Evolutionary conservation across 2,113 vertebrate species (phyloP).

Genomic region (Dromiciops gliroides): DNA sequence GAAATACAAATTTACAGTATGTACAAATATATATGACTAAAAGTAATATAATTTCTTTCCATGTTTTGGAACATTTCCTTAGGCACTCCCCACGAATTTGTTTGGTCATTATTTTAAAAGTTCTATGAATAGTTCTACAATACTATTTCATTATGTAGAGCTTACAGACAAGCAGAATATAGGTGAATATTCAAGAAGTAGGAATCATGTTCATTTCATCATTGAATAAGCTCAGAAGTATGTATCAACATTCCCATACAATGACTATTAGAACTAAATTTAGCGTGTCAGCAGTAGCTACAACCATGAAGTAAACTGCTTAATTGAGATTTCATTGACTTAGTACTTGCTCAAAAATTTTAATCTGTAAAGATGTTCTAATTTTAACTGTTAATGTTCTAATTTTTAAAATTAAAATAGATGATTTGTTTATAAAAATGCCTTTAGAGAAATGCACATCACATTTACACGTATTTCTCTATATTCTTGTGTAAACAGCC

Average conservation of each 20-base stretch:
- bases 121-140: neutral
- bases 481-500: neutral
- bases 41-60: neutral
- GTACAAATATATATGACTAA: rapidly evolving
- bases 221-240: constrained; percentile 75
- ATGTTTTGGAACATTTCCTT: neutral
- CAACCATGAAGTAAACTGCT: constrained; percentile 54
- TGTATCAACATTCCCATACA: constrained; percentile 82
- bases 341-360: neutral
- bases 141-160: rapidly evolving
- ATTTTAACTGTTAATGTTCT: rapidly evolving
- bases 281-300: constrained; percentile 75
- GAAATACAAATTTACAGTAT: neutral
- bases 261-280: constrained; percentile 87
- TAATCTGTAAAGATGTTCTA: neutral
- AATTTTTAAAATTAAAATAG: neutral
- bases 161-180: neutral
- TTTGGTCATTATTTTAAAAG: neutral
- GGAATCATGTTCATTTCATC: constrained; percentile 62
- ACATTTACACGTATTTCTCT: neutral
- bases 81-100: neutral
- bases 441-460: rapidly evolving
- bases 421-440: rapidly evolving
- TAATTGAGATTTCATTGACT: constrained; percentile 62
- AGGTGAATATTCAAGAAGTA: neutral